phyloP scores from a whole-genome alignment of 2,888 invertebrate species.

The Cheilosia variabilis region DNA sequence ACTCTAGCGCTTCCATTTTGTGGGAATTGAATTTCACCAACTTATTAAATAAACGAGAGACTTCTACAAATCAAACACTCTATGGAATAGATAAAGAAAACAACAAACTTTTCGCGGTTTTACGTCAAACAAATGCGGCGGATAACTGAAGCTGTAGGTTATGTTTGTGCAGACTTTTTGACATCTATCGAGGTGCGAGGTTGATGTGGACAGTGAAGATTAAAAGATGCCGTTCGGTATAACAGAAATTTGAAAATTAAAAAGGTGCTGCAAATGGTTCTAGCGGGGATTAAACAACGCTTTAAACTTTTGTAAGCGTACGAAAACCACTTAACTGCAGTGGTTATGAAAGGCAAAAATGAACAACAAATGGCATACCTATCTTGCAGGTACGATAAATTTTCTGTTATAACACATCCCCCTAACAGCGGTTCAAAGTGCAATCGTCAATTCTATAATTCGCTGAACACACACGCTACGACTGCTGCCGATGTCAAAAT shows the following conservation, averaged over 20 bases:
- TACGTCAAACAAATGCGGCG: conserved; percentile 25
- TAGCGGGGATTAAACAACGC: no score
- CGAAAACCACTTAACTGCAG: no score
- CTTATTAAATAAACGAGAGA: conserved; percentile 2
- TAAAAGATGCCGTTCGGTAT: not conserved
- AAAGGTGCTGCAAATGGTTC: no score
- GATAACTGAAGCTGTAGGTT: conserved; percentile 2
- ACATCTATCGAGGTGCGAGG: conserved; percentile 1
- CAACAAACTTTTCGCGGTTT: conserved; percentile 22
- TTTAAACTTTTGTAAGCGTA: no score
- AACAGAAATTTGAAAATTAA: not conserved
- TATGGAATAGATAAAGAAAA: not conserved
- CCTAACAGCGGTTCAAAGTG: not conserved
- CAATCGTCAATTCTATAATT: not conserved
- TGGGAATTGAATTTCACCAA: not conserved
- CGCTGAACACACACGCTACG: not conserved
- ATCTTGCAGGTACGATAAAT: not conserved
- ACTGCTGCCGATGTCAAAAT: conserved; percentile 2
- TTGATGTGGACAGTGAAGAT: not conserved
- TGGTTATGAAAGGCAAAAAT: no score
- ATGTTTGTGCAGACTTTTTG: conserved; percentile 28
- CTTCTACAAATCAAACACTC: no score
- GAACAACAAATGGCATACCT: no score
- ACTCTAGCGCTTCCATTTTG: conserved; percentile 93
- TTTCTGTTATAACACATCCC: not conserved